Percentiles rank a stretch among this genome's conserved stretches.
phyloP scores from a whole-genome alignment of 2,888 invertebrate species.

The Eledona agricola region DNA sequence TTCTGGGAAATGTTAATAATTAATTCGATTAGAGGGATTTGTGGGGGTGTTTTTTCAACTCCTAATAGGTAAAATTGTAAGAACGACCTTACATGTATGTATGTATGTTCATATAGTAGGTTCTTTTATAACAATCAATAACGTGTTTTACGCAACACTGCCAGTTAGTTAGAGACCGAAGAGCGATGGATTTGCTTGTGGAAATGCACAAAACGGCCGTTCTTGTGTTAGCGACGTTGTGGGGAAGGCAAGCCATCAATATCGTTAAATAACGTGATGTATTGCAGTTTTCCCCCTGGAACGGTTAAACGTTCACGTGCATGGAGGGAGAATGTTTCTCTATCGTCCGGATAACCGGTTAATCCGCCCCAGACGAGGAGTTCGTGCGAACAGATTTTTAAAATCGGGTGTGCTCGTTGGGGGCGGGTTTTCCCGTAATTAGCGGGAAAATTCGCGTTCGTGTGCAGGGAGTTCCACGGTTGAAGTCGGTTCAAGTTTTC shows the following conservation, averaged over 20 bases:
- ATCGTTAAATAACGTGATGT: slow-evolving; percentile 24
- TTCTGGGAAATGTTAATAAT: too few relatives aligned
- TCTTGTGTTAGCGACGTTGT: slow-evolving; percentile 26
- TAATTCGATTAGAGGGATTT: too few relatives aligned
- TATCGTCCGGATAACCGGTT: too few relatives aligned
- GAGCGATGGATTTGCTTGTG: slow-evolving; percentile 30
- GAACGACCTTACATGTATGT: too few relatives aligned
- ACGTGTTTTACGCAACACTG: slow-evolving; percentile 24
- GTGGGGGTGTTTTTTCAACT: too few relatives aligned
- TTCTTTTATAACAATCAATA: slow-evolving; percentile 27
- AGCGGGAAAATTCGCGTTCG: slow-evolving; percentile 20
- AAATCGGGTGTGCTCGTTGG: background rate
- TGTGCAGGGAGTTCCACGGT: slow-evolving; percentile 35
- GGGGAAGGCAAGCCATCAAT: slow-evolving; percentile 29
- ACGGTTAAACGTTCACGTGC: slow-evolving; percentile 11
- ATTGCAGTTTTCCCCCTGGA: slow-evolving; percentile 20
- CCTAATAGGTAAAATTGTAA: too few relatives aligned
- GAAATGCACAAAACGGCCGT: slow-evolving; percentile 28
- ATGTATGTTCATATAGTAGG: too few relatives aligned
- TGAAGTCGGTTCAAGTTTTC: slow-evolving; percentile 38
- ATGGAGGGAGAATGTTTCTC: too few relatives aligned
- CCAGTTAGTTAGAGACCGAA: slow-evolving; percentile 8
- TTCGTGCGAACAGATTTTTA: slow-evolving; percentile 5
- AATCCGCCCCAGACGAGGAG: too few relatives aligned
- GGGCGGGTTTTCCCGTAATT: slow-evolving; percentile 20